A percentile compares a stretch with the other conserved stretches of the same genome.
phyloP scores from a whole-genome alignment of 2,113 vertebrate genomes.

The Chionomys nivalis region DNA sequence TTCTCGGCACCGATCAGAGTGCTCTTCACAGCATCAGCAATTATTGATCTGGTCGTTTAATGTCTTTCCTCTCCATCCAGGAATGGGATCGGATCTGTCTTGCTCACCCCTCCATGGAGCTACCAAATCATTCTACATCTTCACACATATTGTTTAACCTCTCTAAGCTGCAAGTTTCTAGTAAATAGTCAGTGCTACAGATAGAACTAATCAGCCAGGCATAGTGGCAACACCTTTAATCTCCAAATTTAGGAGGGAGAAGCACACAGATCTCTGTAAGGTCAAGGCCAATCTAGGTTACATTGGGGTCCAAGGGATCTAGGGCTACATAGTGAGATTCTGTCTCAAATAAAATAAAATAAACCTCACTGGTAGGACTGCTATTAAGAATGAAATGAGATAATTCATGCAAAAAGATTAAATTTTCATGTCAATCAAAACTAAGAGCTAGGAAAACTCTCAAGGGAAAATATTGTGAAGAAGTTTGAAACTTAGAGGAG shows the following conservation, averaged over 20 bases:
- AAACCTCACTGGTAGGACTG: background rate
- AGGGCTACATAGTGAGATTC: background rate
- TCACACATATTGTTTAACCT: background rate
- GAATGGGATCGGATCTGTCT: background rate
- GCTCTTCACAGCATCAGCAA: background rate
- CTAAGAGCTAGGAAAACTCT: slow-evolving; percentile 34
- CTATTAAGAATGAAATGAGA: slow-evolving; percentile 11
- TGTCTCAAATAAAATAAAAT: background rate
- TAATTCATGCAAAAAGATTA: background rate
- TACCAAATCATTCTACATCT: slow-evolving; percentile 2
- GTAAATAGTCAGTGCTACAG: background rate
- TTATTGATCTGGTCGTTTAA: slow-evolving; percentile 29
- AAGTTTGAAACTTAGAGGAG: background rate
- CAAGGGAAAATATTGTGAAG: background rate
- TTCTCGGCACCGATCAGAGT: background rate
- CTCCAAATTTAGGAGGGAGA: background rate
- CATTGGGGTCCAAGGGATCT: background rate
- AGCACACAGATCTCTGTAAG: background rate
- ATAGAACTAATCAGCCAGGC: background rate
- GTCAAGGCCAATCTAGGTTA: no score
- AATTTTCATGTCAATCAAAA: background rate
- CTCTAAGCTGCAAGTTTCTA: slow-evolving; percentile 48
- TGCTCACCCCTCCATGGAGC: background rate
- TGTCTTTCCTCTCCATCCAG: slow-evolving; percentile 6
- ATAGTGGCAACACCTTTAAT: background rate